A percentile compares a stretch with the other conserved stretches of the same genome.
These are phyloP conservation scores for Limnephilus rhombicus DNA, from an alignment of 2,888 invertebrate genomes.

Conservation along the genomic window DNA sequence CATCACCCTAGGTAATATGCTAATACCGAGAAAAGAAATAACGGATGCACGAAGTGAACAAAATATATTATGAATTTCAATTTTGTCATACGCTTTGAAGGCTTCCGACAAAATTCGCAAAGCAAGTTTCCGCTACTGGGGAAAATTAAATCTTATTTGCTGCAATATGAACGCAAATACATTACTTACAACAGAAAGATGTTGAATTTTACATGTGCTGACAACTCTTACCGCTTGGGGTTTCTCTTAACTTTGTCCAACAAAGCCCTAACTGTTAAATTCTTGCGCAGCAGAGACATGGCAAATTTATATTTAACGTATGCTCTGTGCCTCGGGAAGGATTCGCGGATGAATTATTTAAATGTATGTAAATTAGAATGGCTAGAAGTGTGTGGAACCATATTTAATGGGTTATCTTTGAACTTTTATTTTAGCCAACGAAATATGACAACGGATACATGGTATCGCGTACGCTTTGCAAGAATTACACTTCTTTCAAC, in stretches of 20 bases:
- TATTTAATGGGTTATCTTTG: not conserved
- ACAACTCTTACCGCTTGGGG: constrained; percentile 38
- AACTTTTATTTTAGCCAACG: not conserved
- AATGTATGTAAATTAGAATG: constrained; percentile 1
- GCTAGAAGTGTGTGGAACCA: not conserved
- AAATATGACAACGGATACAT: not conserved
- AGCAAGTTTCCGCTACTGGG: not conserved
- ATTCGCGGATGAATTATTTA: not conserved
- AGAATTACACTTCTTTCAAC: too few relatives aligned
- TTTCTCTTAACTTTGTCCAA: constrained; percentile 28
- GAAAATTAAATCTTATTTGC: constrained; percentile 59
- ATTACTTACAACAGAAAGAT: constrained; percentile 48
- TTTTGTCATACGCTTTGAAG: not conserved
- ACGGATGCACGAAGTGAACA: not conserved
- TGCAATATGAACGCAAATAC: constrained; percentile 34
- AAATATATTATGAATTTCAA: not conserved
- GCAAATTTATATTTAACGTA: constrained; percentile 11
- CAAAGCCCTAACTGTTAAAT: constrained; percentile 25
- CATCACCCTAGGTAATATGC: not conserved
- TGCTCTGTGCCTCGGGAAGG: not conserved
- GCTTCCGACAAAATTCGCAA: not conserved
- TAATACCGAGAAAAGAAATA: not conserved
- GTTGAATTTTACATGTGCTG: constrained; percentile 40
- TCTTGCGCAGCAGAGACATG: not conserved
- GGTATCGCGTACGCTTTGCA: not conserved